Conservation (phyloP, 2,113 vertebrate genomes). For the Corydoras sp. region DNA sequence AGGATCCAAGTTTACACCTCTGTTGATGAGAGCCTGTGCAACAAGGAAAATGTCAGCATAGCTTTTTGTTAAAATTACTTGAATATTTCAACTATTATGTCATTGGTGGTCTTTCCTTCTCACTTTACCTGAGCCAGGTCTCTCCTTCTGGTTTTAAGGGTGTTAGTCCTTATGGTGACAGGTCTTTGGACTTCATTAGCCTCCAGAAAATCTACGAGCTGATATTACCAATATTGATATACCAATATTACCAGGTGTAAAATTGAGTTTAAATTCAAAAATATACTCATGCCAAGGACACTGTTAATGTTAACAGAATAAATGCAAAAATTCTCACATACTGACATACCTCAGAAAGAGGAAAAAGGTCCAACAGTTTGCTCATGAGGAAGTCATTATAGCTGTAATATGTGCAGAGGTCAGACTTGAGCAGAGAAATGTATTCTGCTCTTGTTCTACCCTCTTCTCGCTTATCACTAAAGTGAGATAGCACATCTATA, state of each 20-base stretch:
- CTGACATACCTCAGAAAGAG: slow-evolving; percentile 78
- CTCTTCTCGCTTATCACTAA: slow-evolving; percentile 73
- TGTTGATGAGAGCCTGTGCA: slow-evolving; percentile 87
- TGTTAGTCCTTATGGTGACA: slow-evolving; percentile 90
- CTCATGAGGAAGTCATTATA: slow-evolving; percentile 83
- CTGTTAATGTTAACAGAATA: no score
- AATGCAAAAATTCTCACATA: neutral
- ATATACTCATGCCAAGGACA: no score
- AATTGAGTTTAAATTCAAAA: no score
- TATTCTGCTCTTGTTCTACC: slow-evolving; percentile 81
- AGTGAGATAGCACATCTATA: slow-evolving; percentile 84
- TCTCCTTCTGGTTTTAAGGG: slow-evolving; percentile 85
- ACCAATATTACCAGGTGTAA: no score
- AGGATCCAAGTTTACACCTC: slow-evolving; percentile 93
- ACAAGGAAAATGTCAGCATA: slow-evolving; percentile 16
- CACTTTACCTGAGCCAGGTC: slow-evolving; percentile 85
- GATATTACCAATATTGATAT: no score
- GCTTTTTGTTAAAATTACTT: neutral
- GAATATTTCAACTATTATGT: neutral
- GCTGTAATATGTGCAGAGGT: slow-evolving; percentile 90
- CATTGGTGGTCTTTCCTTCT: neutral
- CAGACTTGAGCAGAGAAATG: slow-evolving; percentile 71
- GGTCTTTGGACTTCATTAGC: slow-evolving; percentile 92
- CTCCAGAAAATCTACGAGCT: slow-evolving; percentile 93
- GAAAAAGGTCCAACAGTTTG: slow-evolving; percentile 86